phyloP scores from a whole-genome alignment of 2,888 invertebrate species.

The Scrobipalpa costella region DNA sequence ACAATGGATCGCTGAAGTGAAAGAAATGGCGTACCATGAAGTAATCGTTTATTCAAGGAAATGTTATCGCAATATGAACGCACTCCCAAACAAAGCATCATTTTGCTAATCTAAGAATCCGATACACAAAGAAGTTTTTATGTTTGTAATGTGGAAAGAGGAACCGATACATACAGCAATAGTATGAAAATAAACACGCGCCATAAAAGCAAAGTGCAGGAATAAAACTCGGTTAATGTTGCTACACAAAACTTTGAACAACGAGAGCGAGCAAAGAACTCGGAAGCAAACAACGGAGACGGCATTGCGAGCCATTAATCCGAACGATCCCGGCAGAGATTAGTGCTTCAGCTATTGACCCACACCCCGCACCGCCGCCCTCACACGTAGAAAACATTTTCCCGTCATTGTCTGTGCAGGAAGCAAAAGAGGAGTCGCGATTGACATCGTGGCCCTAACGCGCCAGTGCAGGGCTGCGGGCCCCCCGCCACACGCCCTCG shows the following conservation, averaged over 20 bases:
- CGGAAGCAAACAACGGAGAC: constrained; percentile 71
- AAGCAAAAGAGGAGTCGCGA: constrained; percentile 68
- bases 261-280: constrained; percentile 59
- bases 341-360: constrained; percentile 72
- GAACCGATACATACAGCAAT: constrained; percentile 5
- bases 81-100: not conserved
- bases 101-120: not conserved
- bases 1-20: constrained; percentile 7
- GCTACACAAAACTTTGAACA: constrained; percentile 62
- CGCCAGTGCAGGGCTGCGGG: constrained; percentile 30
- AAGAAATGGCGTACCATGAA: constrained; percentile 9
- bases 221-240: constrained; percentile 46
- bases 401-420: constrained; percentile 71
- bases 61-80: not conserved
- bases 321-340: constrained; percentile 75
- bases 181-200: constrained; percentile 33
- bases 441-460: constrained; percentile 64
- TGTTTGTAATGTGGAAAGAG: constrained; percentile 5
- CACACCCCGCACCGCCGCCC: constrained; percentile 52
- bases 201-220: constrained; percentile 37
- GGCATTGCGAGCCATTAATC: constrained; percentile 77
- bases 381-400: constrained; percentile 73
- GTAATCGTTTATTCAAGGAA: constrained; percentile 13
- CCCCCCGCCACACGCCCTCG: constrained; percentile 32
- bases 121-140: constrained; percentile 13